Evolutionary conservation across 1,140 invertebrate genomes (phyloP), one percentile per base, ranked within the genome.

Genomic region (Aphaenogaster floridana): DNA sequence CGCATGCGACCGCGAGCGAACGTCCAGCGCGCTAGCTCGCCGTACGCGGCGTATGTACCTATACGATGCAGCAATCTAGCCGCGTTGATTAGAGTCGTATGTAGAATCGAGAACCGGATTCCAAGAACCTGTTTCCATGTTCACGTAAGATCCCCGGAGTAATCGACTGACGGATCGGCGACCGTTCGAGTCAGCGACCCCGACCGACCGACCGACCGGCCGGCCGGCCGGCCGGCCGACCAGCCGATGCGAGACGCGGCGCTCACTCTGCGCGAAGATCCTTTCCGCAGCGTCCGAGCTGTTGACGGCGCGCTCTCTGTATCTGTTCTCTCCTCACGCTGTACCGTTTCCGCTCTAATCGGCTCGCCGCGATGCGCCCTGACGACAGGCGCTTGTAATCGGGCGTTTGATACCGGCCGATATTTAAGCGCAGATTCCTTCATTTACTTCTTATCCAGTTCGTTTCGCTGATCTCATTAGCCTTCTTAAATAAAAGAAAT

Each of bases 91-190:
- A 95, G 95, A 95, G 95, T 95, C 94, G 94, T 95, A 95, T 95
- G 95, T 95, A 95, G 95, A 95, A 95, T 95, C 94, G 93, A 95
- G 94, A 95, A 95, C 95, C 95, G 95, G 95, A 95, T 95, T 95
- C 95, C 95, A 93, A 95, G 95, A 95, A 95, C 95, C 95, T 95
- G 94, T 95, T 95, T 95, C 95, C 95, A 95, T 95, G 95, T 95
- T 95, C 95, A 95, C 95, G 95, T 95, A 95, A 95, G 95, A 95
- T 95, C 95, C 94, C 94, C 94, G 92, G 93, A 95, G 94, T 95
- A 95, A 95, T 95, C 95, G 95, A 95, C 95, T 95, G 95, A 95
- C 94, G 95, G 95, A 95, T 95, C 95, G 95, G 95, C 94, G 94
- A 95, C 95, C 95, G 95, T 95, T 95, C 95, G 93, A 95, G 95